Conservation (phyloP, 2,113 vertebrate genomes). For the Sminthopsis crassicaudata region DNA sequence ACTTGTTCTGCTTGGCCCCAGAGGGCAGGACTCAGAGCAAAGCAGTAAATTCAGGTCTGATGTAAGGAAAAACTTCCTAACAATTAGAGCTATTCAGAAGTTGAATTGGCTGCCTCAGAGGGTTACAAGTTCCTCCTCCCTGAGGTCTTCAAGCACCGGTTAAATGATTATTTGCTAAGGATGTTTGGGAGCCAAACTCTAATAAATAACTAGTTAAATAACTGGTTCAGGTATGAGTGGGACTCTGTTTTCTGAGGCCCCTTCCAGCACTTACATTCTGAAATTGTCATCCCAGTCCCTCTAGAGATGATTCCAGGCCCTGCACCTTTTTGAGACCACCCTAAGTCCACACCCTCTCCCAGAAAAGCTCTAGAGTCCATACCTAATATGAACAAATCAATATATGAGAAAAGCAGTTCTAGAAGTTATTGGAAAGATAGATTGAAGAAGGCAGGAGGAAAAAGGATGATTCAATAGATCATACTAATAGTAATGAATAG, state of each 20-base stretch:
- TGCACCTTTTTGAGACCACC: neutral
- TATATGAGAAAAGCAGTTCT: neutral
- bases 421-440: neutral
- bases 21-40: neutral
- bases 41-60: neutral
- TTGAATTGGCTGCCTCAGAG: neutral
- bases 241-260: neutral
- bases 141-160: neutral
- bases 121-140: neutral
- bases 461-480: neutral
- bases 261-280: neutral
- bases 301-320: neutral
- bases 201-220: neutral
- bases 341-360: neutral
- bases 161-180: slow-evolving; percentile 1
- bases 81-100: neutral
- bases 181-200: neutral
- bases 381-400: neutral
- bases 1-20: neutral
- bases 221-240: neutral
- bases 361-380: neutral
- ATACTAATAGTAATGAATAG: neutral
- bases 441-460: neutral
- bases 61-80: neutral
- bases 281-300: neutral